Evolutionary conservation across 2,888 invertebrate species (phyloP), one percentile per base, ranked within the genome.

Genomic region (Limnephilus auricula): DNA sequence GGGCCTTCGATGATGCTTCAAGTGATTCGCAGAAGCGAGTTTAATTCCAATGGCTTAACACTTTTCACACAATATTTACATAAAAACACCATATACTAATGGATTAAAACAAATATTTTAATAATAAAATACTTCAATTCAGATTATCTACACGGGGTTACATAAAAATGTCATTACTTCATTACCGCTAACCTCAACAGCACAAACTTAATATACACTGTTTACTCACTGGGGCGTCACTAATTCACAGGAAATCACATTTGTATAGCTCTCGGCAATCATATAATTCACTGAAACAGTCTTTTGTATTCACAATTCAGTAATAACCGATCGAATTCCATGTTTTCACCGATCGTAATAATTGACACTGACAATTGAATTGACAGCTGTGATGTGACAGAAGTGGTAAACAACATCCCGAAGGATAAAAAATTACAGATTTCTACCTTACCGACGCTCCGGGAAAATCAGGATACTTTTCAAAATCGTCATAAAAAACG

Each of bases 361-460:
- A 83, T 83, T 83, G 34, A 83, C 34, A 25, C 18, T 83, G 25
- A 18, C 37, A 37, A 83, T 18, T 32, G 18, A 31, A 32, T 80
- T 83, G 83, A 50, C 86, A 86, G 86, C 86, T 40, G 86, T n/a
- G 12, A n/a, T 40, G 31, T 37, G n/a, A n/a, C 40, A 40, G 30
- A 40, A 85, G 13, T 31, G 30, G 85, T 32, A 85, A 85, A 84
- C 37, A 37, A 31, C 31, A 40, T 86, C 86, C 86, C 31, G 45
- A 18, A 40, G 86, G 86, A 86, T 86, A 85, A 32, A n/a, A 25
- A 50, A 32, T 86, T 86, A 31, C n/a, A 86, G 50, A 50, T 86
- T 86, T 50, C 86, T 86, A 3, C 50, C 13, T 86, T 86, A 86
- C 86, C 86, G 86, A 86, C 86, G 9, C 34, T n/a, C 18, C 30